Base-by-base conservation (phyloP, 2,113 vertebrate genomes). In the Hirundichthys speculiger region DNA sequence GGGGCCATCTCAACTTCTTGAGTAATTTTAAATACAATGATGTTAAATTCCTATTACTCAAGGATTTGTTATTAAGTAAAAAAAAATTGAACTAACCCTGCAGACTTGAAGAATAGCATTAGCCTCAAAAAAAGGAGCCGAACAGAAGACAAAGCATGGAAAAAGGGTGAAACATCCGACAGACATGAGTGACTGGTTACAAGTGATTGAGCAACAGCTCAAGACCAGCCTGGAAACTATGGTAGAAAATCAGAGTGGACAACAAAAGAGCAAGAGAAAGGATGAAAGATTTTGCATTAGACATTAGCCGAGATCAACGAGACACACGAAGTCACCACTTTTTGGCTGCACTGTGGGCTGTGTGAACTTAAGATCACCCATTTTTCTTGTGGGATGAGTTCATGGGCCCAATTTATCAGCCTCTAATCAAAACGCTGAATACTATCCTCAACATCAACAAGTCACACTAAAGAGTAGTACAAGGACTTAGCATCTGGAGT, bases 291-390 rank as follows among this genome's bases (percentile, higher is more conserved):
- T 46, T 64, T 55, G 53, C 14, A 52, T 15, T 25, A 77, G 58
- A 75, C 61, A 75, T 61, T 65, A 69, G 60, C n/a, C n/a, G n/a
- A n/a, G 69, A 54, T 70, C 38, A 45, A 82, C 66, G 49, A 77
- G 70, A 61, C 65, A 74, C 39, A 57, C 49, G 18, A 51, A 70
- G 76, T 66, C 39, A 68, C 80, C 80, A 85, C 86, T 80, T 80
- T 78, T 39, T 53, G 56, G 60, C 63, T 24, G 1, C 50, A 69
- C 27, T 2, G 16, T 63, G 59, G 49, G 48, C 53, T 38, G 43
- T 13, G 3, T 7, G 30, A 34, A 9, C 30, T 30, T n/a, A n/a
- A n/a, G n/a, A n/a, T n/a, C n/a, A n/a, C n/a, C n/a, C n/a, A n/a
- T n/a, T n/a, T n/a, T n/a, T n/a, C n/a, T n/a, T n/a, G n/a, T n/a